Percentiles rank a stretch among this genome's conserved stretches.
Conservation (phyloP, 2,888 invertebrate genomes). For the Corbicula japonica region DNA sequence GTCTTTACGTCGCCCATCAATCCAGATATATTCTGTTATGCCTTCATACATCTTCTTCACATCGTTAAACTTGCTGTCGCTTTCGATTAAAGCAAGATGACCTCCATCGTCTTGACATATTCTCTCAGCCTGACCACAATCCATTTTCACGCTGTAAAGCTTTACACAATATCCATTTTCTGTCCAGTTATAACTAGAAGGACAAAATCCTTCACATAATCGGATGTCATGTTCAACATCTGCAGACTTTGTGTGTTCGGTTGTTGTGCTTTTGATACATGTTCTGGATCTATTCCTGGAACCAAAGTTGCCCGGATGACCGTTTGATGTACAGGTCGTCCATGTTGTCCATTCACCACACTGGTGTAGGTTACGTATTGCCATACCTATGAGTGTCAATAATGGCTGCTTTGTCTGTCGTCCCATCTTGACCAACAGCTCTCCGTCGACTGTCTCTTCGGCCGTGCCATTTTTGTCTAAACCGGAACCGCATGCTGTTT, state of each 20-base stretch:
- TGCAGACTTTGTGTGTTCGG: too few species aligned
- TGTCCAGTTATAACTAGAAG: constrained; percentile 6
- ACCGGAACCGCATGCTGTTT: too few species aligned
- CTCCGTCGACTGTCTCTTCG: constrained; percentile 3
- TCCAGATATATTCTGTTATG: not conserved
- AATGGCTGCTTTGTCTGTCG: not conserved
- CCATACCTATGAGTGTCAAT: constrained; percentile 12
- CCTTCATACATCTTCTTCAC: not conserved
- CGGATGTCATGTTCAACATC: too few species aligned
- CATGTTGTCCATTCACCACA: constrained; percentile 21
- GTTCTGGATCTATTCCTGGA: constrained; percentile 2
- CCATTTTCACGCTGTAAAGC: not conserved
- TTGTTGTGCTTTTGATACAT: not conserved
- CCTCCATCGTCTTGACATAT: constrained; percentile 26
- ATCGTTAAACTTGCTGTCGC: constrained; percentile 4
- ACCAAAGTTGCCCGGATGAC: not conserved
- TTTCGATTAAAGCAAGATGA: constrained; percentile 17
- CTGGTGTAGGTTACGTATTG: constrained; percentile 1
- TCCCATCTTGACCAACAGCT: not conserved
- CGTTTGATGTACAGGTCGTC: not conserved
- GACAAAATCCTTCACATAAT: constrained; percentile 34
- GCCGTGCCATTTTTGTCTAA: constrained; percentile 8
- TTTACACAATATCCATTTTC: constrained; percentile 25
- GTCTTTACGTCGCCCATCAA: constrained; percentile 22
- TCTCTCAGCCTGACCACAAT: not conserved